A percentile compares a stretch with the other conserved stretches of the same genome.
phyloP scores from a whole-genome alignment of 2,113 vertebrate genomes.

The Ctenomys sociabilis region DNA sequence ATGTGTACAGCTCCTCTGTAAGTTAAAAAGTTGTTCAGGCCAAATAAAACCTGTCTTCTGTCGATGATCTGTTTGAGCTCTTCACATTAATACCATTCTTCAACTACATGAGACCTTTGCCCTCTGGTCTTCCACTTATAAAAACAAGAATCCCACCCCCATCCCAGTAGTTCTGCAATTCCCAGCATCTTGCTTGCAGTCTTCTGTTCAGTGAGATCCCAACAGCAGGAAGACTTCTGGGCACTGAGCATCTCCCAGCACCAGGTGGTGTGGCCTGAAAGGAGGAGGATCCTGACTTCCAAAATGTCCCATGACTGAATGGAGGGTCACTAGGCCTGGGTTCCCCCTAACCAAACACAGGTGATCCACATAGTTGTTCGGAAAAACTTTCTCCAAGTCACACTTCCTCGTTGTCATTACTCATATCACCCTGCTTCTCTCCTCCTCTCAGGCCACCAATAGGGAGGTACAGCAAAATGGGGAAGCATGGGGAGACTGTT shows the following conservation, averaged over 20 bases:
- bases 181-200: background rate
- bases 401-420: background rate
- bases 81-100: background rate
- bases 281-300: background rate
- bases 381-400: background rate
- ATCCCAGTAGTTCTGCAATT: background rate
- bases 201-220: background rate
- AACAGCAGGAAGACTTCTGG: background rate
- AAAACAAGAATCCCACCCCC: background rate
- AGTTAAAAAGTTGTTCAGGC: background rate
- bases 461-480: background rate
- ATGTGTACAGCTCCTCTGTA: background rate
- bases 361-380: too few relatives aligned
- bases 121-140: background rate
- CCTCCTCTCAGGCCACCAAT: background rate
- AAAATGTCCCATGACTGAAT: background rate
- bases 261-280: accelerated
- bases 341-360: background rate
- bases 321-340: too few relatives aligned
- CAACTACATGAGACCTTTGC: background rate
- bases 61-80: background rate
- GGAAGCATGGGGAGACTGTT: background rate
- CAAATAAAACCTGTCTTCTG: background rate
- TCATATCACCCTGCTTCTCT: background rate
- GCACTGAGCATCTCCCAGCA: background rate